These are phyloP conservation scores for Archaeoteleia sp. DNA, from an alignment of 2,888 invertebrate species.

Conservation along the genomic window DNA sequence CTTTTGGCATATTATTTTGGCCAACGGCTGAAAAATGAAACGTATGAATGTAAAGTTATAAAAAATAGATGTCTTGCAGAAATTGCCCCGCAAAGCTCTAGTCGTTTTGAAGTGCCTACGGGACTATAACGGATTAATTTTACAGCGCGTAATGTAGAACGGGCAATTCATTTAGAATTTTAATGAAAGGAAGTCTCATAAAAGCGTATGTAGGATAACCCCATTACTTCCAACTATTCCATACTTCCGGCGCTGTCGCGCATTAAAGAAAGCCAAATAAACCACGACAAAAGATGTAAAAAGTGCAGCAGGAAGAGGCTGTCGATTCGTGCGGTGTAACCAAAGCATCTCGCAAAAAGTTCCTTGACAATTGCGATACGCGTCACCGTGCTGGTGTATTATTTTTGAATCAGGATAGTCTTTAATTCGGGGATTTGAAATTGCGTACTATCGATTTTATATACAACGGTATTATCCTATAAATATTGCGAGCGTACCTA, in stretches of 20 bases:
- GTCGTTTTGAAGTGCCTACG: not conserved
- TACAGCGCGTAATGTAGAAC: constrained; percentile 47
- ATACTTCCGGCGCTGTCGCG: constrained; percentile 18
- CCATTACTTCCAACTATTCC: constrained; percentile 54
- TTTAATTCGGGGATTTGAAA: no score
- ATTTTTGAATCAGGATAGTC: no score
- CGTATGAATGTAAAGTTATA: not conserved
- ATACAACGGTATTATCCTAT: no score
- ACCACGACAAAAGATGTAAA: constrained; percentile 28
- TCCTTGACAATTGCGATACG: no score
- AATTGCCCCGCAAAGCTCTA: constrained; percentile 10
- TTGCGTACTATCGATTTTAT: no score
- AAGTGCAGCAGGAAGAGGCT: not conserved
- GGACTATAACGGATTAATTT: constrained; percentile 48
- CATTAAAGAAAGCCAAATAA: constrained; percentile 35
- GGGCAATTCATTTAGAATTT: constrained; percentile 56
- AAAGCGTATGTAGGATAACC: constrained; percentile 56
- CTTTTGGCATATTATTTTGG: no score
- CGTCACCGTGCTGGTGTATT: no score
- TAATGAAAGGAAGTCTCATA: constrained; percentile 56
- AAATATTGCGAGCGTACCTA: no score
- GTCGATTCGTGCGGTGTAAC: no score
- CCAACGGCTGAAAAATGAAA: no score
- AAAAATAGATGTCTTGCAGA: constrained; percentile 2
- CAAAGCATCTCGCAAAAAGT: no score